phyloP scores from a whole-genome alignment of 2,888 invertebrate species.

The Hartigia nigra region DNA sequence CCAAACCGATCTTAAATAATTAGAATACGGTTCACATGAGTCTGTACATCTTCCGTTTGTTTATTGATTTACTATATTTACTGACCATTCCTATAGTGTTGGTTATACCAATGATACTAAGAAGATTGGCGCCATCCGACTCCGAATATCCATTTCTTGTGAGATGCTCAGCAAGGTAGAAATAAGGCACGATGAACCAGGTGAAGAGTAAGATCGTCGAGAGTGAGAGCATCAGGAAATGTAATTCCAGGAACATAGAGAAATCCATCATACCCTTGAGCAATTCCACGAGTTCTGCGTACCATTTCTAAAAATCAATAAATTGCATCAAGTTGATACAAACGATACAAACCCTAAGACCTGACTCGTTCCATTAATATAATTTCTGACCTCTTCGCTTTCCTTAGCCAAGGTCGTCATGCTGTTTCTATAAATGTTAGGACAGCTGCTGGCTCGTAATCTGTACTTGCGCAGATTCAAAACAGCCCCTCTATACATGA shows the following conservation, averaged over 20 bases:
- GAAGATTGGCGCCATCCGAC: slow-evolving; percentile 80
- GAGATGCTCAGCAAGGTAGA: slow-evolving; percentile 90
- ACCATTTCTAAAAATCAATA: slow-evolving; percentile 74
- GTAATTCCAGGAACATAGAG: slow-evolving; percentile 79
- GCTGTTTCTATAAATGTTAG: slow-evolving; percentile 90
- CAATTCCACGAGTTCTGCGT: slow-evolving; percentile 74
- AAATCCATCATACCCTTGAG: slow-evolving; percentile 83
- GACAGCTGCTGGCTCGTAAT: slow-evolving; percentile 88
- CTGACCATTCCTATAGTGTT: slow-evolving; percentile 91
- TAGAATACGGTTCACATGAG: neutral
- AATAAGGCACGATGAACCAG: slow-evolving; percentile 96
- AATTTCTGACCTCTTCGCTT: slow-evolving; percentile 74
- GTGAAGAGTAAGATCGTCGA: slow-evolving; percentile 91
- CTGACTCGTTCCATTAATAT: neutral
- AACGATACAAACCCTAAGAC: neutral
- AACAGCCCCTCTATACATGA: slow-evolving; percentile 88
- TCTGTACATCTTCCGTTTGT: neutral
- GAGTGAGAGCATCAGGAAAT: slow-evolving; percentile 83
- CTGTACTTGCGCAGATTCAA: slow-evolving; percentile 85
- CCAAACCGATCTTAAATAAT: slow-evolving; percentile 77
- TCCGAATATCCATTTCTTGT: slow-evolving; percentile 77
- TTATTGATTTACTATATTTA: neutral
- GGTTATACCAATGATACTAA: slow-evolving; percentile 88
- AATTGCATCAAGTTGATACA: slow-evolving; percentile 11
- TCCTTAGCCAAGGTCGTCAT: slow-evolving; percentile 86